Conservation (phyloP, 2,113 vertebrate genomes). For the Rhinolophus ferrumequinum region DNA sequence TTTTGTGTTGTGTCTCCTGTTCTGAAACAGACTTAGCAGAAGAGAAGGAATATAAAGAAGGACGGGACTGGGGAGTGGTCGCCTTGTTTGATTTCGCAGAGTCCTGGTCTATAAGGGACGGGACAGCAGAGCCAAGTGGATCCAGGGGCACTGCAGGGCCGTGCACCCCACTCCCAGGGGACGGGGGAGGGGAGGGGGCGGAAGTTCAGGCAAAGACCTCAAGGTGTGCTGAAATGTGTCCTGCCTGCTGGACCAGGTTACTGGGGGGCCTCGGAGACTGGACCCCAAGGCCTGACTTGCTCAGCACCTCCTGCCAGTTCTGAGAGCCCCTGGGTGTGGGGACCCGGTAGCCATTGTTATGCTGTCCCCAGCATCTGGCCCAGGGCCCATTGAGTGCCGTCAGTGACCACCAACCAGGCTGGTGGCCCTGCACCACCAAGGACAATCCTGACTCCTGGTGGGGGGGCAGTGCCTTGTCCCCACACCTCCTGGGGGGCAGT, state of each 20-base stretch:
- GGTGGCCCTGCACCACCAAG: neutral
- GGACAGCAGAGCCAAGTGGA: too few relatives aligned
- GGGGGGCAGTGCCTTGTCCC: accelerated
- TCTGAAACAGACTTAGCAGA: neutral
- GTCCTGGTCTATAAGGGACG: too few relatives aligned
- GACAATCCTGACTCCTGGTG: accelerated
- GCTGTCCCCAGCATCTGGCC: accelerated
- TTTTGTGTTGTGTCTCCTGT: too few relatives aligned
- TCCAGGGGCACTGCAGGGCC: too few relatives aligned
- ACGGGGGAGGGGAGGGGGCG: too few relatives aligned
- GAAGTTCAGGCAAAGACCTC: neutral
- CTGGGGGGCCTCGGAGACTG: too few relatives aligned
- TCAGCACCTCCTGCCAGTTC: accelerated
- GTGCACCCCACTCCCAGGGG: too few relatives aligned
- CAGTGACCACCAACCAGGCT: neutral
- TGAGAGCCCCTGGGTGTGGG: too few relatives aligned
- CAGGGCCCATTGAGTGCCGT: accelerated
- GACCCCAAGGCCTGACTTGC: accelerated
- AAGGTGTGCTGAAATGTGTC: accelerated
- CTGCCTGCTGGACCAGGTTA: neutral
- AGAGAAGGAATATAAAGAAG: neutral
- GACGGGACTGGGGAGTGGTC: too few relatives aligned
- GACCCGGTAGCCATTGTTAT: accelerated
- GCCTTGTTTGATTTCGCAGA: too few relatives aligned
- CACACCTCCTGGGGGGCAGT: accelerated